These are phyloP conservation scores for Pristiophorus japonicus DNA, from an alignment of 2,113 vertebrate genomes.

Conservation along the genomic window DNA sequence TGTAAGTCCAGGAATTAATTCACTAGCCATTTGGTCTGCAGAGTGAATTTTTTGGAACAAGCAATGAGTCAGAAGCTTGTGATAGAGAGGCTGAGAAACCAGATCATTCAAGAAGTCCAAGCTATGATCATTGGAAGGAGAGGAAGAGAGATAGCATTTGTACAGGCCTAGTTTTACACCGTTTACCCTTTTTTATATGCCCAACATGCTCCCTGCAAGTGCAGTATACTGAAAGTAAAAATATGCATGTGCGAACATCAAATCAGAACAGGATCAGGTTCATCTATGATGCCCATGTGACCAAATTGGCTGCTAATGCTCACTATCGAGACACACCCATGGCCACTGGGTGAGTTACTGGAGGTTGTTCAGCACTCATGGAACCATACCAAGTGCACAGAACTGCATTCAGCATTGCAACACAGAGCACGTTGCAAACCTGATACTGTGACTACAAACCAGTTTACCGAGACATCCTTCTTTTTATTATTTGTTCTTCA, in stretches of 20 bases:
- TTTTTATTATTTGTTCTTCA: background rate
- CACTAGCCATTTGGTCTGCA: background rate
- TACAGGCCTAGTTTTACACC: background rate
- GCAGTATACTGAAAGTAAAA: background rate
- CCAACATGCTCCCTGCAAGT: background rate
- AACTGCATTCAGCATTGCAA: background rate
- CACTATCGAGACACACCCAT: background rate
- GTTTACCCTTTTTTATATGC: background rate
- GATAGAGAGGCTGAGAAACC: background rate
- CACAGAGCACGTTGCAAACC: background rate
- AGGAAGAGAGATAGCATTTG: background rate
- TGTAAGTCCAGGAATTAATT: background rate
- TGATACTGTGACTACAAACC: background rate
- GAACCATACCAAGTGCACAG: background rate
- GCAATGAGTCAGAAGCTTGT: background rate
- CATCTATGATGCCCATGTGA: background rate
- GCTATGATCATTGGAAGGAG: background rate
- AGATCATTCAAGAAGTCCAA: background rate
- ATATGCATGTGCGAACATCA: background rate
- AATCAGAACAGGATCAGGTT: background rate
- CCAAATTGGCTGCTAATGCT: background rate
- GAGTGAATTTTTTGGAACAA: background rate
- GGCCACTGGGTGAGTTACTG: background rate
- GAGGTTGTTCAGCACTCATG: background rate
- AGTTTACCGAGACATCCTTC: background rate